Evolutionary conservation across 2,797 vertebrate genomes (phyloP), one percentile per base, ranked within the genome.

Genomic region (Onychomys torridus): DNA sequence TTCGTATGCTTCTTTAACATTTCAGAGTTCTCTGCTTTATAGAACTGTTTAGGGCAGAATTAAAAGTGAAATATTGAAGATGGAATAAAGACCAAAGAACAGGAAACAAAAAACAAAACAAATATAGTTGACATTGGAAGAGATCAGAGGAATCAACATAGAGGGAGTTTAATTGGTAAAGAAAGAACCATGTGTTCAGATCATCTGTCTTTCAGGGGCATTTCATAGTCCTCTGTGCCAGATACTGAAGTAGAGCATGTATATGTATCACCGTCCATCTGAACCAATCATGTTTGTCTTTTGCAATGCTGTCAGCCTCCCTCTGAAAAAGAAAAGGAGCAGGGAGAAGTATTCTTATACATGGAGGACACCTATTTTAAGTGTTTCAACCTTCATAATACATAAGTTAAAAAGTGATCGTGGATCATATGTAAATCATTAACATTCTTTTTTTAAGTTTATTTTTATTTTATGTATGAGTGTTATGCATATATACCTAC

Each of bases 291-390:
- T 91, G 89, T 93, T 55, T 17, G 65, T 40, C 19, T 78, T n/a
- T 32, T 21, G 89, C 65, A 52, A 4, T 49, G 27, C 69, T 65
- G 67, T 84, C 71, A 81, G 27, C 9, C 29, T 92, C 85, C 40
- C 63, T 92, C 57, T 91, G 90, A 61, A 94, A 89, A 94, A 40
- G 10, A 84, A 87, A 87, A 91, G 9, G 65, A 71, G 29, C 43
- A 65, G 65, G 88, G 34, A 40, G 27, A 75, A 86, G 69, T 78
- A 88, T 75, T 94, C 34, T 71, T 92, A 81, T 77, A 85, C 55
- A 55, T 29, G 21, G 61, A 76, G 27, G 49, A 29, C 12, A 17
- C 11, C 5, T 81, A 83, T 82, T 91, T 91, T 73, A 93, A 89
- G 40, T 89, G 73, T 16, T 63, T 88, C 73, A 96, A 84, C n/a